A percentile compares a stretch with the other conserved stretches of the same genome.
Conservation (phyloP, 2,113 vertebrate genomes). For the Cottus gobio region DNA sequence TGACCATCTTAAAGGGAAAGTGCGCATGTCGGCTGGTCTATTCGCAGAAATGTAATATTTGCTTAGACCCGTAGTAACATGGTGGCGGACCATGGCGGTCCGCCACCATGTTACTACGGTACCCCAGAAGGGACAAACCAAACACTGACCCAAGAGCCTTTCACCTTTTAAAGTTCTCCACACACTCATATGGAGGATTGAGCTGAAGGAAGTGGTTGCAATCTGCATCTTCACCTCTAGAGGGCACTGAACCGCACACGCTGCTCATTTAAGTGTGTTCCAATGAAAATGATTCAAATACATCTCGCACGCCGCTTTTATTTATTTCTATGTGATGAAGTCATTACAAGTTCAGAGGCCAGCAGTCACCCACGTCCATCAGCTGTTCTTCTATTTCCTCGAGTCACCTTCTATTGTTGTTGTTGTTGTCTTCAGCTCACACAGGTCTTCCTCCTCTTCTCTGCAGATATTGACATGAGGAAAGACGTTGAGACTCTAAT, state of each 20-base stretch:
- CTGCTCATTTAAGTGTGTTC: neutral
- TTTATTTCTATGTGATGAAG: neutral
- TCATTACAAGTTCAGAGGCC: neutral
- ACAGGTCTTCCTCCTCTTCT: neutral
- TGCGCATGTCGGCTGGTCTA: neutral
- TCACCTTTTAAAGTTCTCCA: neutral
- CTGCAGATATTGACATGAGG: conserved; percentile 92
- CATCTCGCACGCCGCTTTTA: no score
- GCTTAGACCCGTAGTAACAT: no score
- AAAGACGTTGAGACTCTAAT: conserved; percentile 91
- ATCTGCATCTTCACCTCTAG: neutral
- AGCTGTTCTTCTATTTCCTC: neutral
- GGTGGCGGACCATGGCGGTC: no score
- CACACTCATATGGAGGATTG: neutral
- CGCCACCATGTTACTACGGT: neutral
- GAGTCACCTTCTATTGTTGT: conserved; percentile 10
- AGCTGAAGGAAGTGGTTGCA: neutral
- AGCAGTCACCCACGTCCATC: conserved; percentile 34
- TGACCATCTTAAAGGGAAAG: neutral
- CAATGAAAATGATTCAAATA: neutral
- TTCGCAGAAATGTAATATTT: no score
- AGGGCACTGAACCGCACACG: neutral
- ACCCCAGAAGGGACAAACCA: neutral
- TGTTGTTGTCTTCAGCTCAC: neutral
- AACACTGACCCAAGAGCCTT: neutral